Evolutionary conservation across 2,888 invertebrate species (phyloP), one percentile per base, ranked within the genome.

Genomic region (Coremacera marginata): DNA sequence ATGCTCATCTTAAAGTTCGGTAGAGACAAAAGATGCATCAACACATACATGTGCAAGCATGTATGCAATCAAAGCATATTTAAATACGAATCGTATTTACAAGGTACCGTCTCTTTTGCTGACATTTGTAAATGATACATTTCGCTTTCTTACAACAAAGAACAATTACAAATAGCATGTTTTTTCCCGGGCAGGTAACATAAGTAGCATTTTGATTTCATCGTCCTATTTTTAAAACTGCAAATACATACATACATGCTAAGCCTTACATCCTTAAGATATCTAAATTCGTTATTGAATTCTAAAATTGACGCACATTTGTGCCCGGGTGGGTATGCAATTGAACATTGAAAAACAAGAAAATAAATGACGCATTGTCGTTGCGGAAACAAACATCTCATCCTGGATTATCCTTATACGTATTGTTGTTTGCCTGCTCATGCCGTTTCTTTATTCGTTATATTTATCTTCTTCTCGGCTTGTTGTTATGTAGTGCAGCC

Each of bases 371-470:
- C 25, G 62, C 19, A 60, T 72, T 62, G 60, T 72, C 62, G 16
- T 49, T 62, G 72, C 37, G 72, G 34, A 25, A 37, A 44, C 60
- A 62, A 72, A 72, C 72, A 72, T 44, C 72, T 72, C 49, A 72
- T 72, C 72, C 49, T 5, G 62, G 72, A 72, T 72, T 72, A 72
- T 60, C 72, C 72, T 49, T 44, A 44, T 27, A 49, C 44, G 62
- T 25, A 49, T 19, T 49, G 25, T 63, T 63, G 27, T 31, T n/a
- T 0, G 31, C 34, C 71, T 11, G 55, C 57, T 57, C 37, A 55
- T 37, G 71, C 22, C 57, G 57, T 22, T 60, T 27, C 57, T 60
- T 60, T 55, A 34, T 57, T 57, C n/a, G n/a, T 67, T 67, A 19
- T 22, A 7, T 68, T 3, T 19, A n/a, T 60, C 57, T 5, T 11